Evolutionary conservation across 2,113 vertebrate genomes (phyloP).

Genomic region (Plectropomus leopardus): DNA sequence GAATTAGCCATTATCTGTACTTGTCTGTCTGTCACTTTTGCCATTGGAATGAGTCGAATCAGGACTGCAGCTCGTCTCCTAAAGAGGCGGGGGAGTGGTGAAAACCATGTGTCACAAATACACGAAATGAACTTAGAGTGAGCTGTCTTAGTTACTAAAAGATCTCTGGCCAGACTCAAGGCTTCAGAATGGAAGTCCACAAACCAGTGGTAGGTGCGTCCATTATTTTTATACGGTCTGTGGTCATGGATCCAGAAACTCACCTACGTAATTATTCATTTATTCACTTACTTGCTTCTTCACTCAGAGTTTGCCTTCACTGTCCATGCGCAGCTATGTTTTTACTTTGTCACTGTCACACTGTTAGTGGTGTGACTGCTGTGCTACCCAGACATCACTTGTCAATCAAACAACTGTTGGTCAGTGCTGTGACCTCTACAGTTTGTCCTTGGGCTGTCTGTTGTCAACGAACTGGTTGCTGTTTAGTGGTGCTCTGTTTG

Average conservation of each 20-base stretch:
- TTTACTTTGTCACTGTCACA: background rate
- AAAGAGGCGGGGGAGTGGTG: no score
- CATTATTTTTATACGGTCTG: no score
- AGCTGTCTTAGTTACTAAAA: no score
- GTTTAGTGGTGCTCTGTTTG: background rate
- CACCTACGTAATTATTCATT: background rate
- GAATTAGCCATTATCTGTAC: no score
- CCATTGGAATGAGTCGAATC: no score
- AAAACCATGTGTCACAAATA: no score
- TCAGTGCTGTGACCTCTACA: background rate
- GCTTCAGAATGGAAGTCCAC: no score
- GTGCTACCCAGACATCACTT: conserved; percentile 15
- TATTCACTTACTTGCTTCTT: background rate
- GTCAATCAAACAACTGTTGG: conserved; percentile 22
- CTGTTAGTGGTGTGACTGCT: background rate
- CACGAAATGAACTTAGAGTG: no score
- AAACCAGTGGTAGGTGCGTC: no score
- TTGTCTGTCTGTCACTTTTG: no score
- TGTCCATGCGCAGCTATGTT: background rate
- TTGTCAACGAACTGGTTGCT: background rate
- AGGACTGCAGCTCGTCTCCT: no score
- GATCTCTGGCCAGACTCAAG: no score
- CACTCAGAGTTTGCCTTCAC: background rate
- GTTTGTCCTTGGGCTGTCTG: background rate
- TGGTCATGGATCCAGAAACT: background rate